A percentile compares a stretch with the other conserved stretches of the same genome.
phyloP scores from a whole-genome alignment of 2,888 invertebrate genomes.

The Myopa tessellatipennis region DNA sequence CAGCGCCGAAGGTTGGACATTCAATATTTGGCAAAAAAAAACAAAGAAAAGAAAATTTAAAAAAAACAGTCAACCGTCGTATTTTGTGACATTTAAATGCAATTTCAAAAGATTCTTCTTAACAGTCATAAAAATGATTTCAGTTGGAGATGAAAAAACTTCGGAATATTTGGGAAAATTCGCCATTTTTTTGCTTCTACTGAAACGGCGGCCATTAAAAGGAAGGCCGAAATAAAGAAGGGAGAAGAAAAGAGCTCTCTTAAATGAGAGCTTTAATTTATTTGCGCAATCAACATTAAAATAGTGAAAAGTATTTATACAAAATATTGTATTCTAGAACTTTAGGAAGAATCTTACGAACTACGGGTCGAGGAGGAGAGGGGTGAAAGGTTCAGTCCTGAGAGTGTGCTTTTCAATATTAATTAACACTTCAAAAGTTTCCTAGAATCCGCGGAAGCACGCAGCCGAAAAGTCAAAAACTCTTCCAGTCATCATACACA shows the following conservation, averaged over 20 bases:
- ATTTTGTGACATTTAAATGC: conserved; percentile 21
- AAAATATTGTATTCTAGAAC: no score
- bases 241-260: no score
- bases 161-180: no score
- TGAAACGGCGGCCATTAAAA: no score
- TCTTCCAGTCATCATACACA: not conserved
- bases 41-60: not conserved
- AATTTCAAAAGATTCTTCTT: conserved; percentile 16
- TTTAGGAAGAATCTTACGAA: no score
- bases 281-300: no score
- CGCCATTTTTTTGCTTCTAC: no score
- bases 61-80: not conserved
- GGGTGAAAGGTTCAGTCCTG: not conserved
- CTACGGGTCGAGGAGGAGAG: not conserved
- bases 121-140: no score
- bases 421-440: conserved; percentile 61
- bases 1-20: not conserved
- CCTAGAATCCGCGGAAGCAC: conserved; percentile 18
- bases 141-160: no score
- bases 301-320: no score
- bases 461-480: not conserved
- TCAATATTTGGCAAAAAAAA: not conserved
- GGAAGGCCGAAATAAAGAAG: no score
- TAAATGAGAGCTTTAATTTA: no score
- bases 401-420: conserved; percentile 63